Evolutionary conservation across 2,113 vertebrate species (phyloP).

Genomic region (Isichthys henryi): DNA sequence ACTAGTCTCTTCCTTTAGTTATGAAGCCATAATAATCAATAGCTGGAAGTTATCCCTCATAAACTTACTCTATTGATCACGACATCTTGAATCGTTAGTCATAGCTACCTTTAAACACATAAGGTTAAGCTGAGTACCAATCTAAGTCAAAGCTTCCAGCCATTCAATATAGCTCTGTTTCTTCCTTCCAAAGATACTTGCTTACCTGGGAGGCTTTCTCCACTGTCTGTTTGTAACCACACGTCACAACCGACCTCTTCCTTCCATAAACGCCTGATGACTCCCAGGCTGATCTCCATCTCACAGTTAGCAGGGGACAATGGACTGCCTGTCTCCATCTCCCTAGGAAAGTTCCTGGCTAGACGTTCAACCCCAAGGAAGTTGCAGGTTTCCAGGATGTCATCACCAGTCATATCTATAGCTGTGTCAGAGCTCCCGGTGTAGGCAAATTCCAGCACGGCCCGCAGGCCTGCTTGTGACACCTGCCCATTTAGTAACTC

Average conservation of each 20-base stretch:
- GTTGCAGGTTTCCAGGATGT: slow-evolving; percentile 44
- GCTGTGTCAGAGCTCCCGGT: slow-evolving; percentile 35
- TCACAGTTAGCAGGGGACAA: slow-evolving; percentile 33
- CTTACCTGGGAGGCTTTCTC: slow-evolving; percentile 45
- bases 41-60: background rate
- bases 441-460: slow-evolving; percentile 62
- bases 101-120: background rate
- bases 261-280: slow-evolving; percentile 50
- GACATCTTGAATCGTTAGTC: background rate
- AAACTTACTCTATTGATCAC: background rate
- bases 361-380: slow-evolving; percentile 54
- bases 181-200: background rate
- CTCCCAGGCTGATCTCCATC: slow-evolving; percentile 48
- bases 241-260: slow-evolving; percentile 62
- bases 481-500: slow-evolving; percentile 13
- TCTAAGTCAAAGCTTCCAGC: background rate
- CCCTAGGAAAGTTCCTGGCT: slow-evolving; percentile 21
- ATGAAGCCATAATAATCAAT: background rate
- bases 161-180: background rate
- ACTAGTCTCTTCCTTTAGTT: background rate
- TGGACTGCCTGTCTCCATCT: background rate
- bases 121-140: background rate
- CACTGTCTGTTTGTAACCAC: slow-evolving; percentile 49
- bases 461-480: slow-evolving; percentile 41
- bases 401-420: slow-evolving; percentile 11